Base-by-base conservation (phyloP, 2,888 invertebrate species). In the Chaetogeoica ovagalla region DNA sequence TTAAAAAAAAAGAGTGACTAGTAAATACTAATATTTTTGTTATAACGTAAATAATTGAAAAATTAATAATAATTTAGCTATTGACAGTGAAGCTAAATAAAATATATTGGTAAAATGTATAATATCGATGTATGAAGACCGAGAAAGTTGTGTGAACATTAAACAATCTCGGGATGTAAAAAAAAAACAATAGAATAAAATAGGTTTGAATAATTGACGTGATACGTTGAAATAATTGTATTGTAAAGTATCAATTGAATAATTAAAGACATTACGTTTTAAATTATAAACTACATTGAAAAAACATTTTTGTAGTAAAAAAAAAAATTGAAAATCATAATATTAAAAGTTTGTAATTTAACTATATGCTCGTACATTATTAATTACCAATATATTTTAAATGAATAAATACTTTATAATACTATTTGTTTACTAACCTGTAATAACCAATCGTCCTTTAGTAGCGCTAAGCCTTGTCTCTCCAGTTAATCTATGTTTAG, bases 381-480 rank as follows among this genome's bases (percentile, higher is more conserved):
- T 30, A 30, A 9, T 68, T 48, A 55, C 60, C 69, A 77, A 70
- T 70, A 70, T 77, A 77, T 37, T 76, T 76, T 60, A 48, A 57
- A 48, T 62, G 9, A 43, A 74, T 23, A 65, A 52, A 23, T 63
- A 60, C 0, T 37, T 62, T 21, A 9, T 48, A 19, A 30, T 63
- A 62, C 69, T 8, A 68, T 72, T 59, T 92, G 91, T 79, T 71
- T 63, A 63, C 79, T 79, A 79, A 96, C 96, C 96, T 88, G 96
- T 96, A 88, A 96, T 96, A 88, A 96, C 96, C 85, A 96, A 89
- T 85, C 95, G 91, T 87, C 96, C 96, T 86, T 96, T 96, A 82
- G 96, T 96, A 79, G 96, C 96, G 85, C 96, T 96, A 84, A 96
- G 89, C 86, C 95, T 90, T 81, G 96, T 96, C 90, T 96, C 96